Percentiles rank a stretch among this genome's conserved stretches.
These are phyloP conservation scores for Hydroisotoma schaefferi DNA, from an alignment of 2,888 invertebrate genomes.

Conservation along the genomic window DNA sequence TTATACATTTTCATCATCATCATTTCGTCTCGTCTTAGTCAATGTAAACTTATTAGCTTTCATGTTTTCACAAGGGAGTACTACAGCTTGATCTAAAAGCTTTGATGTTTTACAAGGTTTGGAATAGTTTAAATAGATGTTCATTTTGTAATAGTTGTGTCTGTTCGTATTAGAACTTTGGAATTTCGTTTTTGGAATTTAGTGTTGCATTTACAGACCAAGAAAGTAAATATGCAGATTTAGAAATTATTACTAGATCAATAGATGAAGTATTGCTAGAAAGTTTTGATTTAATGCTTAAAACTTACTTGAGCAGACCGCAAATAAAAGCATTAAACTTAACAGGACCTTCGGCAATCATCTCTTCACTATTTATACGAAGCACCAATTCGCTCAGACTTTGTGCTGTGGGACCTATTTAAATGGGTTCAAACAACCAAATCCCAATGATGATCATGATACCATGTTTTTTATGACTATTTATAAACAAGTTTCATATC, in stretches of 20 bases:
- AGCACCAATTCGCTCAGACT: slow-evolving; percentile 77
- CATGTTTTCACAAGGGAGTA: too few species aligned
- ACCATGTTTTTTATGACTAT: too few species aligned
- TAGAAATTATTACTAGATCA: background rate
- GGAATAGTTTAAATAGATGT: too few species aligned
- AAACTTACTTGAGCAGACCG: slow-evolving; percentile 75
- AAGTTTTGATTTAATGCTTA: background rate
- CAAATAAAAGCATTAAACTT: slow-evolving; percentile 86
- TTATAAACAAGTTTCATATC: background rate
- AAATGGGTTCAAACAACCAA: slow-evolving; percentile 7
- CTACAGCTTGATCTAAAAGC: too few species aligned
- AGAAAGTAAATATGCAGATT: background rate
- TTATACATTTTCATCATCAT: background rate
- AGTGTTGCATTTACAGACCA: background rate
- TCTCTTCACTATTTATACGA: slow-evolving; percentile 76
- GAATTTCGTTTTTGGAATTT: too few species aligned
- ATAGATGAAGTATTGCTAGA: background rate
- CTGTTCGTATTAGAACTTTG: too few species aligned
- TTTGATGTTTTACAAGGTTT: too few species aligned
- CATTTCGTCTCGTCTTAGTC: too few species aligned
- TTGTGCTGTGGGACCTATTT: slow-evolving; percentile 70
- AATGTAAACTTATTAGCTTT: too few species aligned
- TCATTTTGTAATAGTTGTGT: too few species aligned
- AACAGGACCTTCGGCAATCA: slow-evolving; percentile 75
- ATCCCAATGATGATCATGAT: slow-evolving; percentile 10